Conservation (phyloP, 2,888 invertebrate genomes). For the Brenthis hecate region DNA sequence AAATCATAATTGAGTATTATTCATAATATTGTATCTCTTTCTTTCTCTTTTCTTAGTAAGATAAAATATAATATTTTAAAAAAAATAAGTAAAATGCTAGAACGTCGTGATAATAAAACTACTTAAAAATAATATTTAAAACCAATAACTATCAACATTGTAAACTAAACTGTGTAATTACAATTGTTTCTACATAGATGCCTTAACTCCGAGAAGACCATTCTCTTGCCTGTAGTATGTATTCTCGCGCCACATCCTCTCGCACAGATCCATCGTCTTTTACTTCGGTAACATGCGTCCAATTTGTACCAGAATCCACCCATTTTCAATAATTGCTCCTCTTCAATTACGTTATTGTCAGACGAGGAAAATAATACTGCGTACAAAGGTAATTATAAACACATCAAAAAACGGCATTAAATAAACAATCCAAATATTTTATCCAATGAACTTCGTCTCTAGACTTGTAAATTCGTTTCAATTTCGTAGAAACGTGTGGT, state of each 20-base stretch:
- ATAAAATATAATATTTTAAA: background rate
- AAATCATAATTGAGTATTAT: constrained; percentile 1
- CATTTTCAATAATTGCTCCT: constrained; percentile 59
- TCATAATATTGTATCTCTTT: background rate
- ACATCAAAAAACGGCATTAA: constrained; percentile 16
- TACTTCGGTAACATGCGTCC: constrained; percentile 61
- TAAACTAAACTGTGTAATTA: constrained; percentile 57
- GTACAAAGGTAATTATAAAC: constrained; percentile 30
- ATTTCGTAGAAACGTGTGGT: background rate
- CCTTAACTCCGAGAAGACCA: constrained; percentile 68
- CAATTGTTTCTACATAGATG: constrained; percentile 57
- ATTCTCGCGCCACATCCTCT: constrained; percentile 70
- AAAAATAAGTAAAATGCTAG: background rate
- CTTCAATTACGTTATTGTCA: constrained; percentile 33
- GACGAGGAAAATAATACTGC: constrained; percentile 24
- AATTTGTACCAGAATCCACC: constrained; percentile 68
- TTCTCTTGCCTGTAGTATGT: constrained; percentile 66
- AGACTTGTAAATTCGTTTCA: background rate
- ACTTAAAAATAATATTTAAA: too few species aligned
- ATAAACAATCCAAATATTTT: background rate
- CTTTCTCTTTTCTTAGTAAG: too few species aligned
- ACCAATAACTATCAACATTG: background rate
- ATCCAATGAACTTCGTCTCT: background rate
- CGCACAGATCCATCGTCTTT: constrained; percentile 74
- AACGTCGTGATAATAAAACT: too few species aligned